phyloP scores from a whole-genome alignment of 2,797 vertebrate genomes.

The Lacerta bilineata region DNA sequence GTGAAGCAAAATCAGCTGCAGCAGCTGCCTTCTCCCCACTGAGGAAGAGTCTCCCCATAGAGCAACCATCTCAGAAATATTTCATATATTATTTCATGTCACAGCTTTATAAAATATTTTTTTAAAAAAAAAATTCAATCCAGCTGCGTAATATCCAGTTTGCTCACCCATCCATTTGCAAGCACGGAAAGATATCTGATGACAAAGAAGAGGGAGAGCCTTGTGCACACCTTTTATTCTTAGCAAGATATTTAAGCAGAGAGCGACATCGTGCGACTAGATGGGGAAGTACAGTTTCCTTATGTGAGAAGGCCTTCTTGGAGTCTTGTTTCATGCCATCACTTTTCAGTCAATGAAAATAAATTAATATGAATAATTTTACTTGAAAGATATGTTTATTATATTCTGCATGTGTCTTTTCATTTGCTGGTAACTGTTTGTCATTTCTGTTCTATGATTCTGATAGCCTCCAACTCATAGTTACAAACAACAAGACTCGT shows the following conservation, averaged over 20 bases:
- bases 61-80: slow-evolving; percentile 46
- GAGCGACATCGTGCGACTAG: slow-evolving; percentile 58
- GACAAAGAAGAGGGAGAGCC: fast-evolving
- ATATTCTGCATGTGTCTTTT: not conserved
- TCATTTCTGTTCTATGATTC: not conserved
- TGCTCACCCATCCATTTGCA: fast-evolving
- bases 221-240: not conserved
- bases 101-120: not conserved
- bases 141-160: not conserved
- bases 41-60: slow-evolving; percentile 17
- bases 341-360: not conserved
- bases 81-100: not conserved
- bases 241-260: slow-evolving; percentile 33
- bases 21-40: slow-evolving; percentile 24
- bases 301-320: not conserved
- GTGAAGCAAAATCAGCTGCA: slow-evolving; percentile 73
- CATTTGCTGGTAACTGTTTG: not conserved
- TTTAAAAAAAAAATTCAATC: not conserved
- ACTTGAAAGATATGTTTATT: not conserved
- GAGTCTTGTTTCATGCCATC: not conserved
- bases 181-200: not conserved
- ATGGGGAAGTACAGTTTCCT: slow-evolving; percentile 5
- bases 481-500: not conserved
- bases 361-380: not conserved
- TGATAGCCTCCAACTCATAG: not conserved